phyloP scores from a whole-genome alignment of 2,797 vertebrate genomes.

The Sibirionetta formosa region DNA sequence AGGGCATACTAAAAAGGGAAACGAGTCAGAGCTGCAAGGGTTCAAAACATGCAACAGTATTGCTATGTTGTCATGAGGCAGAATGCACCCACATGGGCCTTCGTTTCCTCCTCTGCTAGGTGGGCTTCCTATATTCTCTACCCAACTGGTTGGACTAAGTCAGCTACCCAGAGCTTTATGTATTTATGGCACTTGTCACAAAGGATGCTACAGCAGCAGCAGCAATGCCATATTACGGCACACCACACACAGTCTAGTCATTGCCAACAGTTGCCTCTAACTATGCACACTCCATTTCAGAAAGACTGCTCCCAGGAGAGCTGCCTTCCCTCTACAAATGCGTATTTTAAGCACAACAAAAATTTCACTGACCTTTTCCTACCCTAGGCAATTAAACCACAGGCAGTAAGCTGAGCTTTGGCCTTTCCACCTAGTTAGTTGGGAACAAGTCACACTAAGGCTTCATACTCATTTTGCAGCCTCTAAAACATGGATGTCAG shows the following conservation, averaged over 20 bases:
- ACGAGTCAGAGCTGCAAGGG: neutral
- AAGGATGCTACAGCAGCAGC: neutral
- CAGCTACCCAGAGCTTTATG: rapidly evolving
- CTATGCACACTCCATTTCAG: conserved; percentile 31
- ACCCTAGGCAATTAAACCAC: neutral
- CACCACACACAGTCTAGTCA: neutral
- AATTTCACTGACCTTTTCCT: conserved; percentile 28
- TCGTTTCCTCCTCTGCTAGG: neutral
- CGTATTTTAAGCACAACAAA: neutral
- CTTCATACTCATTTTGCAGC: neutral
- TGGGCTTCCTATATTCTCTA: neutral
- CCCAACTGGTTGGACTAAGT: neutral
- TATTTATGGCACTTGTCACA: rapidly evolving
- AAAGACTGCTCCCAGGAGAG: neutral
- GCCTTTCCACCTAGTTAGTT: neutral
- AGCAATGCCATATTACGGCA: neutral
- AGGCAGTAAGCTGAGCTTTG: conserved; percentile 9
- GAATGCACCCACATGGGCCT: rapidly evolving
- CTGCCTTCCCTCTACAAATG: neutral
- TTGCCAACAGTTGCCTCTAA: neutral
- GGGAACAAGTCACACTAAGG: neutral
- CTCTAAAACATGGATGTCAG: neutral
- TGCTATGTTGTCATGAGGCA: neutral
- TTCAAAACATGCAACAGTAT: rapidly evolving
- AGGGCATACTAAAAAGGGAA: neutral